Conservation (phyloP, 1,140 invertebrate genomes). For the Oscheius sp. region DNA sequence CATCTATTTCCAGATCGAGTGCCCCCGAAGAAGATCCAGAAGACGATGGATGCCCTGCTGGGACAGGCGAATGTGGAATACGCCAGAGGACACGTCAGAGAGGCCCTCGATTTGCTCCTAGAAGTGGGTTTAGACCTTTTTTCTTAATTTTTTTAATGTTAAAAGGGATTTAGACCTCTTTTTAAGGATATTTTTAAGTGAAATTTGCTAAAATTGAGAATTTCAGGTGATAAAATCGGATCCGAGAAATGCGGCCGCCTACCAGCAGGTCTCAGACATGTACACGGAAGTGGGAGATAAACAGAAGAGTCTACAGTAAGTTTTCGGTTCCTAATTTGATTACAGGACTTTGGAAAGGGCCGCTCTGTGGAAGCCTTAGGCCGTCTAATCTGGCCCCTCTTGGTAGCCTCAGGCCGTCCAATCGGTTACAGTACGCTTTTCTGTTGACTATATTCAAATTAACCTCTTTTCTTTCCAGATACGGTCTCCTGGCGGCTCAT, state of each 20-base stretch:
- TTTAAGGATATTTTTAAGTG: background rate
- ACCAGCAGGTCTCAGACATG: constrained; percentile 52
- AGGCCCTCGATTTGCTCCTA: constrained; percentile 47
- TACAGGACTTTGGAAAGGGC: too few relatives aligned
- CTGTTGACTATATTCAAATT: too few relatives aligned
- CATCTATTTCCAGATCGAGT: too few relatives aligned
- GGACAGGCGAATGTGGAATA: constrained; percentile 55
- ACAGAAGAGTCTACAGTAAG: constrained; percentile 49
- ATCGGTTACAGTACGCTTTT: too few relatives aligned
- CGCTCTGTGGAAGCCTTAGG: too few relatives aligned
- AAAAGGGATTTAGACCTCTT: background rate
- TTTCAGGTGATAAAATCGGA: constrained; percentile 50
- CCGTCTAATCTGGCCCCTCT: too few relatives aligned
- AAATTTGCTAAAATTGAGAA: too few relatives aligned
- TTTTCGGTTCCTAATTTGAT: background rate
- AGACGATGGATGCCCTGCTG: constrained; percentile 46
- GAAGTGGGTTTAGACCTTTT: constrained; percentile 32
- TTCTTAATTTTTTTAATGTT: constrained; percentile 27
- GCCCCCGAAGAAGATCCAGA: background rate
- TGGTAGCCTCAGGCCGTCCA: too few relatives aligned
- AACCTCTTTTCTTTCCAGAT: constrained; percentile 1
- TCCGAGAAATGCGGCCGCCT: constrained; percentile 52
- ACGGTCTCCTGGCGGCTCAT: constrained; percentile 51
- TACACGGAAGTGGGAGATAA: constrained; percentile 46
- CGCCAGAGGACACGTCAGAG: constrained; percentile 41